A percentile compares a stretch with the other conserved stretches of the same genome.
phyloP scores from a whole-genome alignment of 2,888 invertebrate species.

The Meiosimyza platycephala region DNA sequence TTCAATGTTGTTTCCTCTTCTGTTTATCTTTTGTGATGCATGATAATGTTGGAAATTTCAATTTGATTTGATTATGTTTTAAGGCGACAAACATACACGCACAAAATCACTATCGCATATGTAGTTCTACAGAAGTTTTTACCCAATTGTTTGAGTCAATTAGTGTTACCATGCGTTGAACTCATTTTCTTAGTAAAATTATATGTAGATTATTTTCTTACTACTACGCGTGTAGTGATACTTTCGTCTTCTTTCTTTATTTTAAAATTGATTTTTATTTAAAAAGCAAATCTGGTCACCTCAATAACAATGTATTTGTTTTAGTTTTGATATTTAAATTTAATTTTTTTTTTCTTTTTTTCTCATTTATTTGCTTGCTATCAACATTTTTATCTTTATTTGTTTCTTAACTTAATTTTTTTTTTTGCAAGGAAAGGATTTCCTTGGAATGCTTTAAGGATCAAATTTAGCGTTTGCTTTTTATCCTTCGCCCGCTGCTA shows the following conservation, averaged over 20 bases:
- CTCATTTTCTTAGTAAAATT: too few species aligned
- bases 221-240: too few species aligned
- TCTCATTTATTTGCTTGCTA: background rate
- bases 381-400: constrained; percentile 18
- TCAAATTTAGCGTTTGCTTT: background rate
- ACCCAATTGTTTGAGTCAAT: background rate
- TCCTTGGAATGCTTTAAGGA: too few species aligned
- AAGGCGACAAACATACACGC: constrained; percentile 13
- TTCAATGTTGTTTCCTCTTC: background rate
- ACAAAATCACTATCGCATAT: background rate
- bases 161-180: too few species aligned
- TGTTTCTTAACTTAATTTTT: background rate
- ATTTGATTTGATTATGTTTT: constrained; percentile 48
- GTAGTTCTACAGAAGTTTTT: background rate
- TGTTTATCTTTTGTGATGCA: constrained; percentile 44
- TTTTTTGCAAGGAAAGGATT: too few species aligned
- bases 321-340: too few species aligned
- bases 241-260: too few species aligned
- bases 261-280: too few species aligned
- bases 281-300: too few species aligned
- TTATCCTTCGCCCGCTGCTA: background rate
- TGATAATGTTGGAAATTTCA: constrained; percentile 46
- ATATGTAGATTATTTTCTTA: too few species aligned
- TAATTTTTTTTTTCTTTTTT: background rate
- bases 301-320: too few species aligned